phyloP scores from a whole-genome alignment of 2,113 vertebrate species.

The Isurus oxyrinchus region DNA sequence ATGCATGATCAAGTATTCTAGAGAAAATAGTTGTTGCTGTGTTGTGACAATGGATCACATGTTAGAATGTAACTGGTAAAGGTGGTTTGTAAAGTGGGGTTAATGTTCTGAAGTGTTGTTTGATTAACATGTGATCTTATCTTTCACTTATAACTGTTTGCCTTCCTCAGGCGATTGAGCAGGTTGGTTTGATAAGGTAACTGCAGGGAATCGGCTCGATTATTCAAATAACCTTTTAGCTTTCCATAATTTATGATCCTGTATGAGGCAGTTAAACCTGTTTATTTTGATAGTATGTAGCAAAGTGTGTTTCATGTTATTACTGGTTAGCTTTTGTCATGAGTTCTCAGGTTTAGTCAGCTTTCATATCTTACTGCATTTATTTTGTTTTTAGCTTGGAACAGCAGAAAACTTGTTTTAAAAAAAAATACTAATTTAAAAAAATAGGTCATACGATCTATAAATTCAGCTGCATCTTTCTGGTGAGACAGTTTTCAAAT shows the following conservation, averaged over 20 bases:
- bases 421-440: constrained; percentile 16
- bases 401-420: neutral
- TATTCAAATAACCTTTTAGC: neutral
- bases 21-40: neutral
- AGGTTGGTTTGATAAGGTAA: neutral
- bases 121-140: neutral
- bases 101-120: neutral
- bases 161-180: neutral
- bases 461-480: neutral
- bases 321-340: neutral
- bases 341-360: neutral
- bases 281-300: neutral
- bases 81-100: neutral
- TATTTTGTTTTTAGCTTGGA: neutral
- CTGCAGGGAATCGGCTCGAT: neutral
- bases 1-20: neutral
- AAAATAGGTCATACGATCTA: neutral
- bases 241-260: neutral
- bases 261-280: neutral
- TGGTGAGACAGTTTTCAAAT: neutral
- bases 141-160: neutral
- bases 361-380: neutral
- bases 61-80: neutral
- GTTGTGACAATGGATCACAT: neutral
- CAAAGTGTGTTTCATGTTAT: neutral